Evolutionary conservation across 2,888 invertebrate species (phyloP), one percentile per base, ranked within the genome.

Genomic region (Muschampia plurimacula): DNA sequence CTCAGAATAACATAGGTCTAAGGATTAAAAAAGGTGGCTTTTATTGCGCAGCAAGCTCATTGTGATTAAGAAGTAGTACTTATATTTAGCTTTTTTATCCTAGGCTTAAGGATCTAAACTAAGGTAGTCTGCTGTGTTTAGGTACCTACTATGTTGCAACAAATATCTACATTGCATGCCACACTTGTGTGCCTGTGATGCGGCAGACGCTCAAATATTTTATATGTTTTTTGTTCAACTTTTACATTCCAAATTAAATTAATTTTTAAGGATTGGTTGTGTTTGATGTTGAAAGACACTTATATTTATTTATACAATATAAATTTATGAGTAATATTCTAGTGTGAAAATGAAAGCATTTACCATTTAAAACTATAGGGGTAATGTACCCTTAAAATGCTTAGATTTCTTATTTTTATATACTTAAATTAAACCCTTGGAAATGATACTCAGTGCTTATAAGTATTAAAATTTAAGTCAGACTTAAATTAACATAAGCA

Each of bases 1-100:
- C 74, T 96, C 96, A 57, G 96, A 97, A 93, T 96, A 95, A 87
- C 67, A 68, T 66, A 65, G 41, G 28, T 52, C 49, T 32, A 71
- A 55, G 70, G 44, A 72, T 39, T 72, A 64, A 73, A 79, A 77
- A 68, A 77, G 74, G 77, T 77, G 79, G 83, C 83, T 83, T 82
- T 88, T 84, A 86, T 83, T 82, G 76, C 85, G 87, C 87, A 89
- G 88, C 89, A 85, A 88, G 86, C 87, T 89, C 86, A 91, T 89
- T 93, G 91, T 91, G 91, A 91, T 92, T 87, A 84, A 89, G 86
- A 83, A 83, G 81, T 88, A 89, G 93, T 92, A 93, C 91, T 92
- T 92, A 92, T 82, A 83, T 84, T 88, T 90, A 92, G 91, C 92
- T 92, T 93, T 91, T 92, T 88, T 91, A 91, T 85, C 79, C 79